Evolutionary conservation across 1,140 invertebrate species (phyloP).

Genomic region (Listronotus bonariensis): DNA sequence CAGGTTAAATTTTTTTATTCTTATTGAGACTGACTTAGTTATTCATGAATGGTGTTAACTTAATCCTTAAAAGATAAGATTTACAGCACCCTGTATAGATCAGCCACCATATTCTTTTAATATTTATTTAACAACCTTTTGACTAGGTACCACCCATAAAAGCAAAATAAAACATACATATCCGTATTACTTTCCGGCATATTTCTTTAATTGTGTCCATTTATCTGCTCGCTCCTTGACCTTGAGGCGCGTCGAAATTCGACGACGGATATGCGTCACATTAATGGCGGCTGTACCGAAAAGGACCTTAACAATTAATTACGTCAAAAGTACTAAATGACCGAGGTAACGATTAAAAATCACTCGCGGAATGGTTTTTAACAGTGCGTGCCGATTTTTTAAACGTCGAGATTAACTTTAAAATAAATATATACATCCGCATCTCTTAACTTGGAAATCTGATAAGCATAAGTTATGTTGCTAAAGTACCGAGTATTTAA

Average conservation of each 20-base stretch:
- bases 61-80: no score
- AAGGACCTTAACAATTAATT: constrained; percentile 17
- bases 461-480: constrained; percentile 4
- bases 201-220: constrained; percentile 15
- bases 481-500: no score
- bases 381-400: constrained; percentile 14
- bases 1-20: no score
- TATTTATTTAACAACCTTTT: no score
- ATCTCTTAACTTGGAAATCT: background rate
- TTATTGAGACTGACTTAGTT: no score
- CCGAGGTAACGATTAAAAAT: constrained; percentile 13
- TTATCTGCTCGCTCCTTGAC: constrained; percentile 8
- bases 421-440: constrained; percentile 1
- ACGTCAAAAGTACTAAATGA: constrained; percentile 11
- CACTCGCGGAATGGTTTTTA: no score
- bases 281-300: constrained; percentile 7
- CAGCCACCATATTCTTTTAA: no score
- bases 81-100: no score
- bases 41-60: no score
- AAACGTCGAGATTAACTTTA: constrained; percentile 8
- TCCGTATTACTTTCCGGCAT: constrained; percentile 6
- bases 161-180: no score
- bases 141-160: no score
- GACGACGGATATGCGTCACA: constrained; percentile 8
- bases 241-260: constrained; percentile 9